Percentiles rank a stretch among this genome's conserved stretches.
Conservation (phyloP, 2,888 invertebrate species). For the Drosophila multiciliata region DNA sequence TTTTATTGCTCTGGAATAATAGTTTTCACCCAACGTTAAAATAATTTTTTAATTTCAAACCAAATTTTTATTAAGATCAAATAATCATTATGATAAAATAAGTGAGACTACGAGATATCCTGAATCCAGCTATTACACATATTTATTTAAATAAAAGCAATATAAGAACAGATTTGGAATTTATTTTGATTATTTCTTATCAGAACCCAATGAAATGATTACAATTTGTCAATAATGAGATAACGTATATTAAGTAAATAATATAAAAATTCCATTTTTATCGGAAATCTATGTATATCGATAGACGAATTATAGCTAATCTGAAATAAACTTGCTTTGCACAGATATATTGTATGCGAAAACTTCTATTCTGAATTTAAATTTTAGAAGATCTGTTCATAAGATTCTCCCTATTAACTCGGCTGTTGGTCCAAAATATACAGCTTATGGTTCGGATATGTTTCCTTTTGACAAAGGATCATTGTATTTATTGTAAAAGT, state of each 20-base stretch:
- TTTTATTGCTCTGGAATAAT: too few species aligned
- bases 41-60: too few species aligned
- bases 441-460: background rate
- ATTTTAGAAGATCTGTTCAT: background rate
- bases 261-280: too few species aligned
- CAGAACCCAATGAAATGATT: background rate
- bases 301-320: background rate
- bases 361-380: background rate
- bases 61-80: background rate
- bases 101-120: background rate
- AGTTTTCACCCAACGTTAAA: too few species aligned
- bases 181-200: background rate
- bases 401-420: background rate
- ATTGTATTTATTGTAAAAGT: background rate
- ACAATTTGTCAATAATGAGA: too few species aligned
- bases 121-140: background rate
- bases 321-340: background rate
- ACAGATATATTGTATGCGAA: background rate
- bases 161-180: background rate
- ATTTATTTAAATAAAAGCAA: background rate
- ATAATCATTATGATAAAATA: background rate
- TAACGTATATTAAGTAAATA: background rate
- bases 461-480: background rate
- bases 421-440: background rate
- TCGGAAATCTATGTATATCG: background rate